These are phyloP conservation scores for Eptesicus fuscus DNA, from an alignment of 2,113 vertebrate species.

Conservation along the genomic window DNA sequence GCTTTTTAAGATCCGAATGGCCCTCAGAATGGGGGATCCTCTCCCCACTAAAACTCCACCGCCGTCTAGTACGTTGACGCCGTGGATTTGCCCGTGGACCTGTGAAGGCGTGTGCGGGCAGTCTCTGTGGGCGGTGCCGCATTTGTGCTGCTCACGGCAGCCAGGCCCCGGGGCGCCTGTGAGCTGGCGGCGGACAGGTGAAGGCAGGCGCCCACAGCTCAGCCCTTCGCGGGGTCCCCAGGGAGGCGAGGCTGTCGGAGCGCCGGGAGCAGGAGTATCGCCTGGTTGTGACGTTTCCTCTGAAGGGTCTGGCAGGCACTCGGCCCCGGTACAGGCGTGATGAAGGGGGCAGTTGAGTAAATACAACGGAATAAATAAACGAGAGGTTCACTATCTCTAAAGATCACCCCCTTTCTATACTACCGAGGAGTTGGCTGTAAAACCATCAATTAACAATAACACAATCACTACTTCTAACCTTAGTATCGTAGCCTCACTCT, in stretches of 20 bases:
- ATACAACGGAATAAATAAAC: background rate
- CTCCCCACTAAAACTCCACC: background rate
- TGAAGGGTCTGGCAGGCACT: background rate
- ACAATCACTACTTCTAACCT: background rate
- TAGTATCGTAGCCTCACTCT: background rate
- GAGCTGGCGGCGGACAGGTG: background rate
- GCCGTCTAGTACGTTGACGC: background rate
- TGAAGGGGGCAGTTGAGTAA: too few relatives aligned
- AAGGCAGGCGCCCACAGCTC: background rate
- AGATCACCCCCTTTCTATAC: background rate
- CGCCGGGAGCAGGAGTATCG: background rate
- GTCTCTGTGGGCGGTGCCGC: background rate
- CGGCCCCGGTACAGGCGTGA: background rate
- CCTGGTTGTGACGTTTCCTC: background rate
- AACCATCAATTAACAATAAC: background rate
- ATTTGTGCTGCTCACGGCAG: background rate
- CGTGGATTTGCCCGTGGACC: background rate
- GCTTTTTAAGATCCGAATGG: background rate
- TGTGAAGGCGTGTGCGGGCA: too few relatives aligned
- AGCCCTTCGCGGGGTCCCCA: background rate
- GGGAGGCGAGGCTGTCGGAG: background rate
- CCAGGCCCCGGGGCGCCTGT: background rate
- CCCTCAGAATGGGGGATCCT: background rate
- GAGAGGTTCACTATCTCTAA: background rate
- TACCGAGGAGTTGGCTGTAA: background rate